These are phyloP conservation scores for Homarus americanus DNA, from an alignment of 1,140 invertebrate genomes.

Conservation along the genomic window DNA sequence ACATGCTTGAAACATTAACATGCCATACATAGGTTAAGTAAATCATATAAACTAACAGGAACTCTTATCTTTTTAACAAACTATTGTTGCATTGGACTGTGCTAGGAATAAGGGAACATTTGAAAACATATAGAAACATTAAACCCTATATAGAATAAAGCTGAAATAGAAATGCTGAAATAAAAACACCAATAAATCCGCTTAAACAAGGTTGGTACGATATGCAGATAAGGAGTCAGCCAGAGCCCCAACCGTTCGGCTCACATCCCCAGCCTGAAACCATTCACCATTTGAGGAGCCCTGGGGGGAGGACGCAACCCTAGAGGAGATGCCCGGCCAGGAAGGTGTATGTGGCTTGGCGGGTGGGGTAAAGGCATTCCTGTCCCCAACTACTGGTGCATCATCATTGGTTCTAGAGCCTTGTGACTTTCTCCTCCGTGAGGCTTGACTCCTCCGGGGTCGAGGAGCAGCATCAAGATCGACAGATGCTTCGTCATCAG, in stretches of 20 bases:
- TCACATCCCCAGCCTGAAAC: slow-evolving; percentile 52
- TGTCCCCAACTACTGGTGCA: slow-evolving; percentile 44
- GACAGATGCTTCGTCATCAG: slow-evolving; percentile 64
- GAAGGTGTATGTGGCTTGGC: slow-evolving; percentile 41
- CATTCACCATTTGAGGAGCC: slow-evolving; percentile 51
- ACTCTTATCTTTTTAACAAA: slow-evolving; percentile 35
- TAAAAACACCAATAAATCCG: not conserved
- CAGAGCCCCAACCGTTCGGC: slow-evolving; percentile 61
- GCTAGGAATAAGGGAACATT: slow-evolving; percentile 31
- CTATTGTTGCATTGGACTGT: slow-evolving; percentile 33
- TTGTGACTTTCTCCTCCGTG: slow-evolving; percentile 61
- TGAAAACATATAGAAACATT: slow-evolving; percentile 41
- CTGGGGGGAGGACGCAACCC: slow-evolving; percentile 42
- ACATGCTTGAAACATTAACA: slow-evolving; percentile 65
- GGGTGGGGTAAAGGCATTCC: slow-evolving; percentile 50
- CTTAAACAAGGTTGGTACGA: slow-evolving; percentile 58
- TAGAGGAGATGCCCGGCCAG: slow-evolving; percentile 52
- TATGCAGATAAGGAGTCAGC: slow-evolving; percentile 60
- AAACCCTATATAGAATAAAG: slow-evolving; percentile 30
- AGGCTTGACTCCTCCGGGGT: slow-evolving; percentile 33
- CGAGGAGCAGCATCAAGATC: slow-evolving; percentile 51
- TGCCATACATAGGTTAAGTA: slow-evolving; percentile 51
- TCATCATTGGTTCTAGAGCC: slow-evolving; percentile 42
- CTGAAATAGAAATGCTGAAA: slow-evolving; percentile 1
- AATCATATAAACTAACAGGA: slow-evolving; percentile 42